Conservation (phyloP, 1,140 invertebrate species). For the Zelostemma sp. region DNA sequence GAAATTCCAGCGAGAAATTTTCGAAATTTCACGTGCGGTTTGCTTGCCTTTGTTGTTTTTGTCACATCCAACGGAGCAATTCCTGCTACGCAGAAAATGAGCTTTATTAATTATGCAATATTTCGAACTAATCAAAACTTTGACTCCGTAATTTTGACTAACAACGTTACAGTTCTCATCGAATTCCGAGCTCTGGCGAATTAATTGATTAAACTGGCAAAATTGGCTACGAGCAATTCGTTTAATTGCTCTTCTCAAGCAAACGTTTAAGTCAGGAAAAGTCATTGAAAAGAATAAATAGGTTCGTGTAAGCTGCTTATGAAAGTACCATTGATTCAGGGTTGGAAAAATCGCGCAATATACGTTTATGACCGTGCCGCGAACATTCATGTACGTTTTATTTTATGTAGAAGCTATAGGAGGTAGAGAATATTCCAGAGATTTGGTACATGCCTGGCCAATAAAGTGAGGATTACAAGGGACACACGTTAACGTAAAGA, state of each 20-base stretch:
- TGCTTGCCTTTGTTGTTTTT: conserved; percentile 18
- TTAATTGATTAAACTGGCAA: not conserved
- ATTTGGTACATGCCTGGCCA: conserved; percentile 28
- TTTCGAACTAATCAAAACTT: conserved; percentile 7
- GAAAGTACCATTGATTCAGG: not conserved
- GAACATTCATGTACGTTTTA: conserved; percentile 3
- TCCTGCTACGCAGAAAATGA: conserved; percentile 13
- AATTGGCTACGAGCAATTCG: not conserved
- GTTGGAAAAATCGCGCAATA: not conserved
- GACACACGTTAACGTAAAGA: conserved; percentile 38
- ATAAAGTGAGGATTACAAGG: conserved; percentile 28
- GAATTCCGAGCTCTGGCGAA: not conserved
- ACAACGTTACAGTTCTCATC: not conserved
- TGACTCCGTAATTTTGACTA: not conserved
- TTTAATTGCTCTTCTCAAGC: too few species aligned
- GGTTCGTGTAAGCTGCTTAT: not conserved
- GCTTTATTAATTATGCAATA: conserved; percentile 22
- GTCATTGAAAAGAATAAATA: not conserved
- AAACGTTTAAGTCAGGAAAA: not conserved
- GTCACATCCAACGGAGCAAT: conserved; percentile 9
- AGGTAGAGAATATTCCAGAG: conserved; percentile 25
- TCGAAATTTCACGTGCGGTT: conserved; percentile 7
- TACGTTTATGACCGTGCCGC: not conserved
- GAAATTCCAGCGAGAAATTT: conserved; percentile 11
- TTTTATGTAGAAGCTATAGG: not conserved